Evolutionary conservation across 2,888 invertebrate genomes (phyloP).

Genomic region (Drosophila monieri): DNA sequence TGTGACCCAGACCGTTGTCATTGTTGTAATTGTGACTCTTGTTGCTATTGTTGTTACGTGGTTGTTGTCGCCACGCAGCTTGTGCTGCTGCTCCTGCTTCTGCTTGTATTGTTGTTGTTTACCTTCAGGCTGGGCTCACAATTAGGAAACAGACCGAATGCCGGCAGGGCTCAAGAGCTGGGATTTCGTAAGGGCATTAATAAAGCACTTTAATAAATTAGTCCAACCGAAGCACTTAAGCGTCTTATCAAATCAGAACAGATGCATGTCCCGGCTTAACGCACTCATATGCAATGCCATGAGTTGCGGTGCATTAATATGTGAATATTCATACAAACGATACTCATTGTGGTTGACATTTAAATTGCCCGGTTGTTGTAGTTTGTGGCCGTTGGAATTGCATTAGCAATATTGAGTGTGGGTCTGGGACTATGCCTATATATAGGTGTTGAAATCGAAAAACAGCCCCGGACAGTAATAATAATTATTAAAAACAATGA

Average conservation of each 20-base stretch:
- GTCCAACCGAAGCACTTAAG: slow-evolving; percentile 44
- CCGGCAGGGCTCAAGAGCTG: slow-evolving; percentile 11
- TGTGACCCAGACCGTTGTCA: slow-evolving; percentile 45
- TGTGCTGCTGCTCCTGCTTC: slow-evolving; percentile 1
- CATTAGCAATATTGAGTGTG: slow-evolving; percentile 4
- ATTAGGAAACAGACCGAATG: slow-evolving; percentile 30
- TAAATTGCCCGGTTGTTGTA: slow-evolving; percentile 35
- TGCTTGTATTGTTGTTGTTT: slow-evolving; percentile 10
- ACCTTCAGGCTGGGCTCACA: slow-evolving; percentile 35
- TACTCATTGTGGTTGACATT: slow-evolving; percentile 38
- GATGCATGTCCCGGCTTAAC: slow-evolving; percentile 36
- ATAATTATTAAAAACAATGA: slow-evolving; percentile 76
- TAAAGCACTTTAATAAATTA: slow-evolving; percentile 71
- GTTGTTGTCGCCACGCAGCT: background rate
- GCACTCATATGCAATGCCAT: slow-evolving; percentile 8
- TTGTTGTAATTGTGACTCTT: slow-evolving; percentile 11
- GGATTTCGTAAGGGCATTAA: slow-evolving; percentile 52
- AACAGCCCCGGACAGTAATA: slow-evolving; percentile 57
- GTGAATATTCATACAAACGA: slow-evolving; percentile 19
- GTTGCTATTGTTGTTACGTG: slow-evolving; percentile 1
- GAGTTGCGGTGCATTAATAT: slow-evolving; percentile 29
- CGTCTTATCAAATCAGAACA: slow-evolving; percentile 47
- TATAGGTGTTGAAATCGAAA: slow-evolving; percentile 72
- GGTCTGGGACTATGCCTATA: slow-evolving; percentile 31
- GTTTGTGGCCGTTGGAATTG: slow-evolving; percentile 38